Percentiles rank a stretch among this genome's conserved stretches.
These are phyloP conservation scores for Uloborus diversus DNA, from an alignment of 1,140 invertebrate species.

Conservation along the genomic window DNA sequence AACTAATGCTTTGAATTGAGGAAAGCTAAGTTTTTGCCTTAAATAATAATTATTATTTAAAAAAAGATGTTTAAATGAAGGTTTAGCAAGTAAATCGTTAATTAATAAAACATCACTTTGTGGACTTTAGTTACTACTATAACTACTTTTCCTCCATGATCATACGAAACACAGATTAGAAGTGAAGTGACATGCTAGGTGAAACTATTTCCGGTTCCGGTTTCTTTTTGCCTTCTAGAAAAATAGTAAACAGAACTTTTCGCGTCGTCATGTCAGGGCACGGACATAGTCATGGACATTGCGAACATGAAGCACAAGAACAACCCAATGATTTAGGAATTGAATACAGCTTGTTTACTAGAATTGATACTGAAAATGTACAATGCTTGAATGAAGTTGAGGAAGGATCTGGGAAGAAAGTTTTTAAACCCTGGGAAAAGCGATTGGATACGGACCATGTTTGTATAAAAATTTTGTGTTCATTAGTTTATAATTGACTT, in stretches of 20 bases:
- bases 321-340: slow-evolving; percentile 79
- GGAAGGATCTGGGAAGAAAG: slow-evolving; percentile 84
- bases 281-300: slow-evolving; percentile 62
- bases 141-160: no score
- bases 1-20: no score
- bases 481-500: no score
- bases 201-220: neutral
- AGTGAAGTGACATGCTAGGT: no score
- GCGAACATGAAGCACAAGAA: slow-evolving; percentile 71
- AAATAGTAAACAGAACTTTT: neutral
- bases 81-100: no score
- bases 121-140: no score
- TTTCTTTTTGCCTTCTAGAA: neutral
- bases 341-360: slow-evolving; percentile 86
- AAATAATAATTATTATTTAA: no score
- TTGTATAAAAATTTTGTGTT: slow-evolving; percentile 60
- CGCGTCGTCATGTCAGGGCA: slow-evolving; percentile 17
- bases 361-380: slow-evolving; percentile 88
- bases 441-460: slow-evolving; percentile 80
- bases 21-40: no score
- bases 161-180: no score
- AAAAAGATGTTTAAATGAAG: no score
- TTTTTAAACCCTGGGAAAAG: slow-evolving; percentile 94
- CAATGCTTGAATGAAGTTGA: slow-evolving; percentile 88
- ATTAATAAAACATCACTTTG: no score